A percentile compares a stretch with the other conserved stretches of the same genome.
Conservation (phyloP, 2,888 invertebrate species). For the Parnassius apollo region DNA sequence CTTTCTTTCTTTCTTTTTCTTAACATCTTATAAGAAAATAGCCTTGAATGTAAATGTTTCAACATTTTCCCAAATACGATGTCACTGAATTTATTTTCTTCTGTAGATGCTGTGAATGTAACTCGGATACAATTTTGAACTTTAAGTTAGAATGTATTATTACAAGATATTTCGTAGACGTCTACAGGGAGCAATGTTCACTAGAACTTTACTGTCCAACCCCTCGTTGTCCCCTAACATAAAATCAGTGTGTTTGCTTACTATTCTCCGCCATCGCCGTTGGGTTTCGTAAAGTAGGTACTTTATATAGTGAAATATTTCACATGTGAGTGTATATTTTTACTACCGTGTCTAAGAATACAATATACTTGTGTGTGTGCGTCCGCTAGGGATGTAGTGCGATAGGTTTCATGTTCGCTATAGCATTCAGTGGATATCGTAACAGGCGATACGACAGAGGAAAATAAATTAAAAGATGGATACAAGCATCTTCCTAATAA, state of each 20-base stretch:
- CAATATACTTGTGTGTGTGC: neutral
- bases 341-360: neutral
- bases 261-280: conserved; percentile 11
- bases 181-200: conserved; percentile 18
- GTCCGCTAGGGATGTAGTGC: conserved; percentile 7
- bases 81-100: no score
- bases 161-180: conserved; percentile 14
- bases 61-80: no score
- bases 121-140: neutral
- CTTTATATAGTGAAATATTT: conserved; percentile 9
- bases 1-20: no score
- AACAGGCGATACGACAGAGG: no score
- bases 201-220: conserved; percentile 1
- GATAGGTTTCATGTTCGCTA: no score
- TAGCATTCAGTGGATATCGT: no score
- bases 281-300: conserved; percentile 12
- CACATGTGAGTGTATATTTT: neutral
- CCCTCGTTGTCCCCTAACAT: conserved; percentile 11
- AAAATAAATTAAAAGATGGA: no score
- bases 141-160: conserved; percentile 8
- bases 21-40: no score
- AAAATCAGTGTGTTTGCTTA: conserved; percentile 21
- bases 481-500: no score
- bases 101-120: neutral
- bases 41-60: no score